Base-by-base conservation (phyloP, 1,140 invertebrate species). In the Liolophura sinensis region DNA sequence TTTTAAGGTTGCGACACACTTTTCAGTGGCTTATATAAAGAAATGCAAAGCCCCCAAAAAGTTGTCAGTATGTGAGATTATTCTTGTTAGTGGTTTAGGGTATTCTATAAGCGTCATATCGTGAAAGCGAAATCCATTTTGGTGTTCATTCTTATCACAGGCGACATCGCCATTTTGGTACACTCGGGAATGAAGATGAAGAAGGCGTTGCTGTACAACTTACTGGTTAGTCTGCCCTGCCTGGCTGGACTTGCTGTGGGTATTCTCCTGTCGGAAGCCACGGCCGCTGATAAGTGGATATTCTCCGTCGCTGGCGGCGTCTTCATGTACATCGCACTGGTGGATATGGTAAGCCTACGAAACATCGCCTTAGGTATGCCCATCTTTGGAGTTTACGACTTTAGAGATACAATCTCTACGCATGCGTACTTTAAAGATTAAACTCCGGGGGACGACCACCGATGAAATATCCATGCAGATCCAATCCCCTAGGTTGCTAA, bases 151-250 rank as follows among this genome's bases (percentile, higher is more conserved):
- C n/a, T 60, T 52, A 66, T 68, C 75, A 7, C 79, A 89, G 89
- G 90, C 51, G 90, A 91, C 78, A 89, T 91, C 78, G 90, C 90
- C 14, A 89, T 91, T 57, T 82, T 91, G 14, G 78, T 91, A 7
- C 87, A 87, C 75, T 85, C 90, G 58, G 90, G 90, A 18, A 88
- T 91, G 87, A 85, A 85, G 1, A 86, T 90, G 69, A 85, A 86
- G 64, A 87, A 89, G 74, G 90, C 90, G 1, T 73, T 91, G 18
- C 69, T 88, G 3, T 90, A 89, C 77, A 91, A 91, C 79, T 89
- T 90, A 68, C 80, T 91, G 11, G 89, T 88, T 14, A 90, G 90
- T 0, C 85, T 87, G 56, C 87, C 86, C 0, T 90, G 88, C 71
- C 90, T 89, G 69, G 20, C 89, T 11, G 90, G 90, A 6, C 77